Base-by-base conservation (phyloP, 2,113 vertebrate species). In the Panurus biarmicus region DNA sequence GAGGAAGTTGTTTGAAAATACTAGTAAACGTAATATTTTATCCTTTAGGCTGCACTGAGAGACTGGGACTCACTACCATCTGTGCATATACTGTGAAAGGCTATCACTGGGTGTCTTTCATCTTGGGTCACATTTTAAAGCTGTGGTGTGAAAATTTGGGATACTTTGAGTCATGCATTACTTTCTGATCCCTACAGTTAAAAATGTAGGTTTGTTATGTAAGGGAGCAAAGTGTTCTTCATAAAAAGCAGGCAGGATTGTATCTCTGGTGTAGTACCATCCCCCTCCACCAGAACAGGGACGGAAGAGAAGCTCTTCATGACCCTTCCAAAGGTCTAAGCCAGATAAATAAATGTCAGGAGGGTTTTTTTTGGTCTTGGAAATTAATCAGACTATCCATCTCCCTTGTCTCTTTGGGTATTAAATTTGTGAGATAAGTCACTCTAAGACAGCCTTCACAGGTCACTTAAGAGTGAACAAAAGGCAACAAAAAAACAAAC, bases 251-350 rank as follows among this genome's bases (percentile, higher is more conserved):
- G 20, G n/a, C 33, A 23, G 24, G 33, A 19, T 79, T 71, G 38
- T 45, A 56, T 69, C 22, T 73, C 19, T 90, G 33, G 9, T 44
- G 13, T 56, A 42, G 38, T 33, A 72, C 72, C 17, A 33, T 19
- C 16, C 14, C 7, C 2, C 7, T 70, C 11, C 10, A 13, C 14
- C 12, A 48, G 44, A 48, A 24, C 0, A 1, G 17, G 3, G 6
- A 40, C 21, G 12, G 2, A 31, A 19, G 14, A 22, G 40, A 47
- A 75, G 11, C 19, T 78, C 26, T 88, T 28, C 25, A 36, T 1
- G 8, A 35, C n/a, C 15, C 28, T 72, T 85, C 6, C 9, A 73
- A 69, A 88, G 25, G 21, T 53, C 71, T 73, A 91, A 58, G 47
- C 38, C 65, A 87, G 40, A 42, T 42, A 42, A 54, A 48, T 36